Conservation (phyloP, 2,888 invertebrate genomes). For the Agrotis puta region DNA sequence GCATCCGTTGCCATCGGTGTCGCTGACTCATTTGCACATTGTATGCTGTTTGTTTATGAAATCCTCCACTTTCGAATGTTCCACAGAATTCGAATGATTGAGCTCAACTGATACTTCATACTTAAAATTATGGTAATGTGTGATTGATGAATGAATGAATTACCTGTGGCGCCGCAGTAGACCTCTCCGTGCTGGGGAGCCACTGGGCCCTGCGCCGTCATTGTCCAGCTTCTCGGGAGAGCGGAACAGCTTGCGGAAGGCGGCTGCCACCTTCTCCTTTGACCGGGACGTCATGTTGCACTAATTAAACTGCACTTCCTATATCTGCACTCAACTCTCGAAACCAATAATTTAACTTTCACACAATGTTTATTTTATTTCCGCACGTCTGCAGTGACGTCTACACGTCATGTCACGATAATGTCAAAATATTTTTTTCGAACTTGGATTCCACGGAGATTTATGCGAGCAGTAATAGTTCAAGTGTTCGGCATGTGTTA, state of each 20-base stretch:
- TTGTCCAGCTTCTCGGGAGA: conserved; percentile 93
- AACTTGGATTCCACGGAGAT: conserved; percentile 60
- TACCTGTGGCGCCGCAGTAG: conserved; percentile 88
- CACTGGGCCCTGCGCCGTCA: conserved; percentile 91
- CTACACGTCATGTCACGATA: conserved; percentile 77
- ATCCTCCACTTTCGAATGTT: conserved; percentile 43
- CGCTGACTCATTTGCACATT: conserved; percentile 57
- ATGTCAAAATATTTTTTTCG: conserved; percentile 76
- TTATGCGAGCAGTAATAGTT: conserved; percentile 61
- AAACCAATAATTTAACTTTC: conserved; percentile 68
- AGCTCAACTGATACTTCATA: not conserved
- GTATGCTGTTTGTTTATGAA: conserved; percentile 56
- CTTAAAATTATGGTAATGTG: not conserved
- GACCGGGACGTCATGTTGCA: conserved; percentile 94
- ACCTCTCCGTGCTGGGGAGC: conserved; percentile 91
- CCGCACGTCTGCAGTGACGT: conserved; percentile 69
- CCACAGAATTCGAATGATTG: conserved; percentile 13
- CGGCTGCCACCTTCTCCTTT: conserved; percentile 95
- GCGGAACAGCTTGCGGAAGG: conserved; percentile 94
- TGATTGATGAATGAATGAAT: not conserved
- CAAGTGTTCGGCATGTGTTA: conserved; percentile 67
- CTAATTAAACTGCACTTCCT: conserved; percentile 74
- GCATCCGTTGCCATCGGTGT: conserved; percentile 48
- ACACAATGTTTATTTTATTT: conserved; percentile 70
- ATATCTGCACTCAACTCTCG: conserved; percentile 73